A percentile compares a stretch with the other conserved stretches of the same genome.
These are phyloP conservation scores for Allolobophora icterica DNA, from an alignment of 2,888 invertebrate genomes.

Conservation along the genomic window DNA sequence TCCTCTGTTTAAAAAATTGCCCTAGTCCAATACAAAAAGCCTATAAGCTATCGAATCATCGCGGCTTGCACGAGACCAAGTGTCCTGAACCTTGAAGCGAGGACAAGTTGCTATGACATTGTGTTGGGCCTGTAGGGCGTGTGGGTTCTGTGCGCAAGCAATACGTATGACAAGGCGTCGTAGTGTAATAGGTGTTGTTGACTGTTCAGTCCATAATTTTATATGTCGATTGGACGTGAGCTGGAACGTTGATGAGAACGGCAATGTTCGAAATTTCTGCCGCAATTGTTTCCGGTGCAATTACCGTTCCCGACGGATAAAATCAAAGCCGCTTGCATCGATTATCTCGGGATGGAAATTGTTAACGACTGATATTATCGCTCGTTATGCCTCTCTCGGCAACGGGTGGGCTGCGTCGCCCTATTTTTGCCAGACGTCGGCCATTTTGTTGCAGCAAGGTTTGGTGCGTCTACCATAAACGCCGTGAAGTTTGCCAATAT, in stretches of 20 bases:
- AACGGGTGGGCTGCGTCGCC: background rate
- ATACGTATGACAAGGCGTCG: background rate
- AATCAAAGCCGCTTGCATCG: background rate
- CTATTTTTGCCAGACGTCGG: background rate
- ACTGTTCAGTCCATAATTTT: background rate
- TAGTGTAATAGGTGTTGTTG: background rate
- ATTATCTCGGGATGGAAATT: background rate
- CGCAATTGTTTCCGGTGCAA: constrained; percentile 11
- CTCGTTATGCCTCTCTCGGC: background rate
- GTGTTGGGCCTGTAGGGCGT: background rate
- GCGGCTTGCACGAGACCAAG: background rate
- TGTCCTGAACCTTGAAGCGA: background rate
- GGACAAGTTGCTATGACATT: background rate
- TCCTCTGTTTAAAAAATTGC: background rate
- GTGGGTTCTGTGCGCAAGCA: background rate
- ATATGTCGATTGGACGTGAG: background rate
- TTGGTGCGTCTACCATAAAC: background rate
- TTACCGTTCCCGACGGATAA: background rate
- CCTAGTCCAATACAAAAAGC: background rate
- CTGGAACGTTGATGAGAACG: background rate
- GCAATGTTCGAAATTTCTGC: background rate
- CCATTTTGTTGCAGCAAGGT: background rate
- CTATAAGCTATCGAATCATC: background rate
- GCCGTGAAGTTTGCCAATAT: background rate
- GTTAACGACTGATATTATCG: background rate